Evolutionary conservation across 2,888 invertebrate genomes (phyloP), one percentile per base, ranked within the genome.

Genomic region (Ceramica pisi): DNA sequence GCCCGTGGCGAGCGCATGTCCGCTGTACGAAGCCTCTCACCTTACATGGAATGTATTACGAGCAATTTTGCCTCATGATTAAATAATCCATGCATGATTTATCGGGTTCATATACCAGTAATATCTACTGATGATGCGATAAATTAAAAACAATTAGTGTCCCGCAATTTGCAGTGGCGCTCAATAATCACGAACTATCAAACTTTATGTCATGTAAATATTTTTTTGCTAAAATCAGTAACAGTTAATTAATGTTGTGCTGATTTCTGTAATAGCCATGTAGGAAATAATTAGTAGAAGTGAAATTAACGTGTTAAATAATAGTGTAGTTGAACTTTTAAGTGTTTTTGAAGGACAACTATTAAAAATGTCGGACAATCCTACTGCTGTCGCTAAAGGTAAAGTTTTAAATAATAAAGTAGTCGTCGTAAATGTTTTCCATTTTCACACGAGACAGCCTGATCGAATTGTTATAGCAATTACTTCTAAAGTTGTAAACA

Each of bases 371-470:
- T 92, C 94, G 65, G 89, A 88, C 74, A 90, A 92, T 80, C 92
- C 93, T 59, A 88, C 93, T 26, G 87, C 93, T 76, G 91, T 93
- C 56, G 86, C 91, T 66, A 90, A 92, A 92, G 93, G 93, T 93
- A 93, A 90, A 80, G 78, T 67, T 69, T 67, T 75, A 21, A 61
- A 57, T 48, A n/a, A 48, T 73, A 67, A 51, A 66, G 31, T 78
- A 50, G 61, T 64, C 38, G 9, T 59, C 1, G n/a, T 35, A 9
- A 35, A 51, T 76, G 60, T 72, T 72, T 65, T 19, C 2, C 38
- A 60, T 80, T 77, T 64, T 19, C 60, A 53, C 51, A 56, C 48
- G 72, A 68, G 63, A 61, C 56, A 41, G 59, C 48, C 66, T 66
- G 67, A 19, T 70, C 1, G 16, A 35, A 26, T 48, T 41, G 12